phyloP scores from a whole-genome alignment of 2,113 vertebrate species.

The Rhinolophus ferrumequinum region DNA sequence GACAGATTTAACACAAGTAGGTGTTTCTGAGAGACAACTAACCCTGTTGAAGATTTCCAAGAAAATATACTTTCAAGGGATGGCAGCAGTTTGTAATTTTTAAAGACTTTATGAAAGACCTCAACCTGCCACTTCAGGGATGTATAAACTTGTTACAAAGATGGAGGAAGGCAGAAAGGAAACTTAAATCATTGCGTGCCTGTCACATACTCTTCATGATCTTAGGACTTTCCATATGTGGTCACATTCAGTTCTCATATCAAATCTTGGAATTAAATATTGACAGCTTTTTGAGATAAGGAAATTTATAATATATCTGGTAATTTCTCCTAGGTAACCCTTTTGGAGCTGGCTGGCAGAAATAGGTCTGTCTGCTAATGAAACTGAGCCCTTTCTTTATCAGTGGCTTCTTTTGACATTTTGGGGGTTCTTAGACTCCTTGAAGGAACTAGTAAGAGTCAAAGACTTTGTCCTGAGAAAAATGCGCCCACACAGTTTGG shows the following conservation, averaged over 20 bases:
- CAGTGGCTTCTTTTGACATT: not conserved
- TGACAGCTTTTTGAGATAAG: not conserved
- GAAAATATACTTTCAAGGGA: not conserved
- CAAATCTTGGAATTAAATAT: constrained; percentile 10
- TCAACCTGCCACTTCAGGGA: not conserved
- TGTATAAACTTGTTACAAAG: not conserved
- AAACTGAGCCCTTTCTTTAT: not conserved
- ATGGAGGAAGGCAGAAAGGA: not conserved
- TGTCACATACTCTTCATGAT: not conserved
- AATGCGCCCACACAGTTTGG: not conserved
- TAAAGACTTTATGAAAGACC: not conserved
- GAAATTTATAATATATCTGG: not conserved
- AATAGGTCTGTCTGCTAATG: not conserved
- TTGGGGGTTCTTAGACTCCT: not conserved
- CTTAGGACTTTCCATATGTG: not conserved
- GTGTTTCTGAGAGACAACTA: not conserved
- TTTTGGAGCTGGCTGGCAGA: not conserved
- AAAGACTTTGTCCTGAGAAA: not conserved
- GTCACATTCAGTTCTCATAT: not conserved
- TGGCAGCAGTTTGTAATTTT: constrained; percentile 15
- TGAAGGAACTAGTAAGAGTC: not conserved
- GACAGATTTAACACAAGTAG: not conserved
- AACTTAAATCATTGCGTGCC: not conserved
- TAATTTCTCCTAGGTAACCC: not conserved
- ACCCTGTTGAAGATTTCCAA: not conserved